These are phyloP conservation scores for Columbina picui DNA, from an alignment of 2,113 vertebrate genomes.

Conservation along the genomic window DNA sequence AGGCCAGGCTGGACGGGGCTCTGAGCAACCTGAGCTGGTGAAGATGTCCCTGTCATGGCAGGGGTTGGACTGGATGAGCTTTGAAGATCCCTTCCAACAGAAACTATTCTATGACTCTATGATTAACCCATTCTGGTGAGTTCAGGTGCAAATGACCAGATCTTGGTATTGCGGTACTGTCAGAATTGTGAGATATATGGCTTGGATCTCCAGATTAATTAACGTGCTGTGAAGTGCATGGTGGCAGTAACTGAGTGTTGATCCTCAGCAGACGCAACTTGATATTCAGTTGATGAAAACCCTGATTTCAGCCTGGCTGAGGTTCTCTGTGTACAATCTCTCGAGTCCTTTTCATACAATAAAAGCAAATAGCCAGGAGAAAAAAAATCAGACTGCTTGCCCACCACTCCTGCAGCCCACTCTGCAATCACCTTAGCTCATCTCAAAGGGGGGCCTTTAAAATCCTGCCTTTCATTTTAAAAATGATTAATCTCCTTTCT, in stretches of 20 bases:
- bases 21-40: too few species aligned
- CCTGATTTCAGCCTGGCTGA: neutral
- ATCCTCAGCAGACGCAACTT: neutral
- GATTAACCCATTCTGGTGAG: neutral
- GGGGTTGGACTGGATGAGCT: too few species aligned
- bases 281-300: neutral
- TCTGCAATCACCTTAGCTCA: neutral
- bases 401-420: neutral
- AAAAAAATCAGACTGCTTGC: neutral
- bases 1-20: too few species aligned
- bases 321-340: rapidly evolving
- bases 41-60: too few species aligned
- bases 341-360: neutral
- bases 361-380: neutral
- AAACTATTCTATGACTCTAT: too few species aligned
- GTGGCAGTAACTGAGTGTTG: neutral
- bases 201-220: neutral
- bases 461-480: neutral
- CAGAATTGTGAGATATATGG: rapidly evolving
- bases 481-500: neutral
- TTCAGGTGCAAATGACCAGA: neutral
- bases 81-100: too few species aligned
- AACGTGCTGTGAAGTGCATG: neutral
- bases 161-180: too few species aligned
- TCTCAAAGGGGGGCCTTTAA: neutral